phyloP scores from a whole-genome alignment of 2,888 invertebrate genomes.

The Nyleta sp. region DNA sequence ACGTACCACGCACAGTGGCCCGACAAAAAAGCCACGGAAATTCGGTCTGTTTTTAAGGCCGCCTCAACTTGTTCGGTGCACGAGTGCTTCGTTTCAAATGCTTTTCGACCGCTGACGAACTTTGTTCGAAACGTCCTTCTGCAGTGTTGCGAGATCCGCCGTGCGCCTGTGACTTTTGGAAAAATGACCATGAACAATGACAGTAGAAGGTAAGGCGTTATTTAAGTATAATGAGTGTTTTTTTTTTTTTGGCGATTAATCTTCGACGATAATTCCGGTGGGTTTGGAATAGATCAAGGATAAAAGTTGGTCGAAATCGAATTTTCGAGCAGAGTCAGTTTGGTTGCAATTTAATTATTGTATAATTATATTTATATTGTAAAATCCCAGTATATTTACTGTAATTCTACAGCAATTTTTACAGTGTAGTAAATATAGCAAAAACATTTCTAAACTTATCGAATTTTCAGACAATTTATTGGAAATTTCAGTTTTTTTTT shows the following conservation, averaged over 20 bases:
- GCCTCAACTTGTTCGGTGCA: too few relatives aligned
- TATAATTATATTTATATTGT: too few relatives aligned
- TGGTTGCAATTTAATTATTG: not conserved
- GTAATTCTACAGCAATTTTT: too few relatives aligned
- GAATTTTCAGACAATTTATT: too few relatives aligned
- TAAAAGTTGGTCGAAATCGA: too few relatives aligned
- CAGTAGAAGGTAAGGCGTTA: slow-evolving; percentile 39
- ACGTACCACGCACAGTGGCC: slow-evolving; percentile 10
- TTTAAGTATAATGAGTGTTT: too few relatives aligned
- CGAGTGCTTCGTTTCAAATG: not conserved
- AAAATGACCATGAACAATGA: slow-evolving; percentile 41
- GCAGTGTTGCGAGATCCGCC: slow-evolving; percentile 11
- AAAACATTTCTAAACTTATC: too few relatives aligned
- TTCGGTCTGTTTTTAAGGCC: not conserved
- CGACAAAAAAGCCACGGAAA: slow-evolving; percentile 18
- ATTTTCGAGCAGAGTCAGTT: too few relatives aligned
- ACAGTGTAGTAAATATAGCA: too few relatives aligned
- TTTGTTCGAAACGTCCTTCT: slow-evolving; percentile 27
- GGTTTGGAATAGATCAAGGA: not conserved
- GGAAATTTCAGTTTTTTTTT: too few relatives aligned
- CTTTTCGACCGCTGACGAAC: not conserved
- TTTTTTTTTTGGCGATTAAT: slow-evolving; percentile 10
- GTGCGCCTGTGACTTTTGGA: slow-evolving; percentile 14
- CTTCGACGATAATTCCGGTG: not conserved
- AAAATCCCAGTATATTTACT: too few relatives aligned